These are phyloP conservation scores for Aproaerema taeniolella DNA, from an alignment of 2,888 invertebrate species.

Conservation along the genomic window DNA sequence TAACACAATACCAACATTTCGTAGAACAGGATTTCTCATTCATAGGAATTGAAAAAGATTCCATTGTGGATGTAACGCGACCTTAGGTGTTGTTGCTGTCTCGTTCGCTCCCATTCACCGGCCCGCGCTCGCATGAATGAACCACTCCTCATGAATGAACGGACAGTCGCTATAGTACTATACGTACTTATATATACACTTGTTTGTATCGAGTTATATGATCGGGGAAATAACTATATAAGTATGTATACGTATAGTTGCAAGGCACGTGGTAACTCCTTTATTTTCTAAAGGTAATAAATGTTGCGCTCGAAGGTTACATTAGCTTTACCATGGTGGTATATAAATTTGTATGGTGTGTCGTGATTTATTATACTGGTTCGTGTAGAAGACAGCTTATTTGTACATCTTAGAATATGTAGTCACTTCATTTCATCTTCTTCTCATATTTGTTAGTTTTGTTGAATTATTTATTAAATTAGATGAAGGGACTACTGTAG, in stretches of 20 bases:
- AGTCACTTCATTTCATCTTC: background rate
- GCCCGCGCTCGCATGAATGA: conserved; percentile 66
- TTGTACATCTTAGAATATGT: no score
- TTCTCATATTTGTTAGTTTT: no score
- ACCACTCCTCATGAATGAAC: conserved; percentile 76
- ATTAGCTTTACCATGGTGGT: conserved; percentile 1
- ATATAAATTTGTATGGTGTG: background rate
- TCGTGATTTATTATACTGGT: conserved; percentile 1
- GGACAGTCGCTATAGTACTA: conserved; percentile 67
- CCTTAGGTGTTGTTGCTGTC: conserved; percentile 46
- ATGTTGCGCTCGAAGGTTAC: conserved; percentile 21
- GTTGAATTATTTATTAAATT: no score
- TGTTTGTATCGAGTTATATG: conserved; percentile 54
- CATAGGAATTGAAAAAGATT: conserved; percentile 47
- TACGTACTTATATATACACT: conserved; percentile 43
- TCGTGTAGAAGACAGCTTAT: background rate
- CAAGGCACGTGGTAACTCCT: conserved; percentile 56
- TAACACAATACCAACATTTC: conserved; percentile 55
- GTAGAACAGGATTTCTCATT: conserved; percentile 58
- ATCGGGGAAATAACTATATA: conserved; percentile 33
- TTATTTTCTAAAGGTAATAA: conserved; percentile 40
- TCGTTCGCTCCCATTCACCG: conserved; percentile 71
- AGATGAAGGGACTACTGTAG: no score
- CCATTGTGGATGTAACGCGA: conserved; percentile 63
- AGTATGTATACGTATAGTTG: conserved; percentile 28